Evolutionary conservation across 2,888 invertebrate species (phyloP), one percentile per base, ranked within the genome.

Genomic region (Macrosiphum euphorbiae): DNA sequence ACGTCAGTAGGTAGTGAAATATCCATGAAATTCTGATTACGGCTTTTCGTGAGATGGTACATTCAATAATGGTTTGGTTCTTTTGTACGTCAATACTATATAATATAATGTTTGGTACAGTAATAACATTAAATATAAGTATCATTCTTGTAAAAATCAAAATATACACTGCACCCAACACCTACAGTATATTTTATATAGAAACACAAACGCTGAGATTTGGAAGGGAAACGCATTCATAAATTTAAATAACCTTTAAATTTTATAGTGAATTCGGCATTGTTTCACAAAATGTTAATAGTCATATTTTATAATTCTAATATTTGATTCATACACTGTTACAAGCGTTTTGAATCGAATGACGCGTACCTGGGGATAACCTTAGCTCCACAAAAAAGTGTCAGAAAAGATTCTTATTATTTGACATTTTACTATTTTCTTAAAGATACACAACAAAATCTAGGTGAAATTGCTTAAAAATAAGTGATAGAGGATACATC

Each of bases 221-320:
- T 35, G 16, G 16, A 67, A 67, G 16, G 20, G 35, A 67, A 67
- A 67, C 3, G 20, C 67, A 67, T 67, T 67, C 35, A n/a, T 67
- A 35, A n/a, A 67, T 67, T 67, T 67, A 67, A 67, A 67, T 67
- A 67, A 35, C 67, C 67, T n/a, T 67, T 67, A n/a, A 67, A 67
- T n/a, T 67, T 26, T 67, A 67, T 67, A 67, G 67, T n/a, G n/a
- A 67, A 67, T 67, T 35, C 16, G 8, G 35, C 16, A 35, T 35
- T 35, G 67, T 67, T 67, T 67, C 7, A 2, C 67, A 20, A 67
- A 67, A 20, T 67, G 16, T 16, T 67, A 67, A 52, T 52, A 67
- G 16, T 35, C 35, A 67, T 67, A 67, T 67, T 67, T 55, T 67
- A 0, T 16, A 67, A 35, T 35, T n/a, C 35, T 67, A 67, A 67